Evolutionary conservation across 2,113 vertebrate genomes (phyloP).

Genomic region (Mandrillus leucophaeus): DNA sequence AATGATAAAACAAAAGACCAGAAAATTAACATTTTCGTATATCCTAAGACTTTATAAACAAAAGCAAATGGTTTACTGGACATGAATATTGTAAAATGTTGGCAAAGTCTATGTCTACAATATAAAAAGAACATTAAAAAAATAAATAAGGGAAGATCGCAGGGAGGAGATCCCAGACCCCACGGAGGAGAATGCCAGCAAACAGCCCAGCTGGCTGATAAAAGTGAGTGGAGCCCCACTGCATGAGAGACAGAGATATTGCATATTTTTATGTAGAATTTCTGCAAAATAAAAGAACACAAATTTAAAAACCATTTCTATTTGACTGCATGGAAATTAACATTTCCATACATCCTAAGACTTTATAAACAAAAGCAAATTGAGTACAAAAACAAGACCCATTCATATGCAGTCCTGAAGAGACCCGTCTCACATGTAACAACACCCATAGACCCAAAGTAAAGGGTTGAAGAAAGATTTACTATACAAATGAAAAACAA

Average conservation of each 20-base stretch:
- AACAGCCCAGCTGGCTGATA: too few species aligned
- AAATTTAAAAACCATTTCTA: not conserved
- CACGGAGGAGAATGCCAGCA: too few species aligned
- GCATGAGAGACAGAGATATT: not conserved
- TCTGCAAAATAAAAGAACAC: not conserved
- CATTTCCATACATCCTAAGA: not conserved
- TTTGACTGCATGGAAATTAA: not conserved
- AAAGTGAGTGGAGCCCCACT: too few species aligned
- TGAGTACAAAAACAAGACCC: too few species aligned
- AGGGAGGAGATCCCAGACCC: too few species aligned
- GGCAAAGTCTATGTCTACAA: not conserved
- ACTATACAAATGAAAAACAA: too few species aligned
- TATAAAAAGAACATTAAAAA: not conserved
- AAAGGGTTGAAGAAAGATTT: too few species aligned
- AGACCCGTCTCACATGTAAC: too few species aligned
- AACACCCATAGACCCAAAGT: too few species aligned
- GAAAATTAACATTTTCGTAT: not conserved
- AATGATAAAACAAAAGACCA: not conserved
- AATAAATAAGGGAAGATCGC: not conserved
- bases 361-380: not conserved
- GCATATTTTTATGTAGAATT: not conserved
- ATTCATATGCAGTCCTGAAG: too few species aligned
- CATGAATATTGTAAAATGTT: not conserved
- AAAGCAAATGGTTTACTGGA: not conserved
- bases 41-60: constrained; percentile 5